These are phyloP conservation scores for Eupeodes latifasciatus DNA, from an alignment of 2,888 invertebrate species.

Conservation along the genomic window DNA sequence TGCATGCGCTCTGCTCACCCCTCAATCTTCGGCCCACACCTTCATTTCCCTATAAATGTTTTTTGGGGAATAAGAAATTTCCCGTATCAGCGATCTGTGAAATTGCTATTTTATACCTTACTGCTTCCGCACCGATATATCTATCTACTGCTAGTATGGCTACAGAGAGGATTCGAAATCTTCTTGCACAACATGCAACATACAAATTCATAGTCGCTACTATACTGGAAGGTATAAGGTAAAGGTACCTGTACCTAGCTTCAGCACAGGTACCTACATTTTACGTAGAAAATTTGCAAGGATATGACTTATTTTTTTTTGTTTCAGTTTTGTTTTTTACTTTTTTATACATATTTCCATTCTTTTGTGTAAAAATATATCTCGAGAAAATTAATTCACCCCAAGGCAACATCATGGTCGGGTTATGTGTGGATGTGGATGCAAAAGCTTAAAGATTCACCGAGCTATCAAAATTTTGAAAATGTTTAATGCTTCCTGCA, in stretches of 20 bases:
- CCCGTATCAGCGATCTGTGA: slow-evolving; percentile 76
- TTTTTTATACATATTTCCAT: neutral
- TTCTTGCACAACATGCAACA: slow-evolving; percentile 13
- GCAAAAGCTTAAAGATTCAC: slow-evolving; percentile 36
- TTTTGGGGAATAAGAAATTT: slow-evolving; percentile 65
- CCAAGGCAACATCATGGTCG: slow-evolving; percentile 14
- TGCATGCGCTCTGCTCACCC: slow-evolving; percentile 38
- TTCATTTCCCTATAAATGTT: slow-evolving; percentile 22
- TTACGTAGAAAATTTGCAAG: slow-evolving; percentile 9
- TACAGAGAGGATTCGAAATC: neutral
- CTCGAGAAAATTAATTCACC: slow-evolving; percentile 63
- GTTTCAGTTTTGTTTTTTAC: neutral
- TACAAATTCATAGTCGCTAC: neutral
- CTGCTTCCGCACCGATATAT: slow-evolving; percentile 62
- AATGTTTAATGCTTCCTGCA: neutral
- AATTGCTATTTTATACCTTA: slow-evolving; percentile 76
- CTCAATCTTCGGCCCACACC: neutral
- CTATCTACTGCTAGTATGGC: neutral
- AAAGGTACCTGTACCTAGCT: neutral
- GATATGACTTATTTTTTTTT: neutral
- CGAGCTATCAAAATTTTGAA: slow-evolving; percentile 11
- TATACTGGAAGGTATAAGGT: too few relatives aligned
- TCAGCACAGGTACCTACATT: neutral
- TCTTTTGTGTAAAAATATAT: slow-evolving; percentile 46
- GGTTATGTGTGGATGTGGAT: slow-evolving; percentile 2